Evolutionary conservation across 1,140 invertebrate genomes (phyloP).

Genomic region (Caerostris extrusa): DNA sequence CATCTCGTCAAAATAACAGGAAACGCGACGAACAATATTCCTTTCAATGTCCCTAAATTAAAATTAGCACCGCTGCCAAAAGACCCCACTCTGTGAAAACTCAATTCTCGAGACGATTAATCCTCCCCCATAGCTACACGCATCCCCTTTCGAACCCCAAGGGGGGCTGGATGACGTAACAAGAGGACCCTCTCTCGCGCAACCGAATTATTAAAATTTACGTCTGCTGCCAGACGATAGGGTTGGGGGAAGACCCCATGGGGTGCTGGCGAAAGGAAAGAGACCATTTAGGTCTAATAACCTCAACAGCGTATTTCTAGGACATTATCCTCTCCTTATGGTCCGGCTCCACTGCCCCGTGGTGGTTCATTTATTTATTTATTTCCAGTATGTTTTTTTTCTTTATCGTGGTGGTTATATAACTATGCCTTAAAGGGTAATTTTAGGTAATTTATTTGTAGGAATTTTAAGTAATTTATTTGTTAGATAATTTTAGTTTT

Average conservation of each 20-base stretch:
- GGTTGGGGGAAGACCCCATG: neutral
- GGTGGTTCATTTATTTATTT: conserved; percentile 32
- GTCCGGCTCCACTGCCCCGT: neutral
- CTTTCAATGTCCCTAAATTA: neutral
- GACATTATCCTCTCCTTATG: conserved; percentile 27
- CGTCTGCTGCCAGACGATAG: conserved; percentile 64
- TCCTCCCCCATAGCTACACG: neutral
- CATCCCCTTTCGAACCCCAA: neutral
- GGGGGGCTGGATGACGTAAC: conserved; percentile 49
- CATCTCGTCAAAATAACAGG: no score
- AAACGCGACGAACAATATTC: neutral
- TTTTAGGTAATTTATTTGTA: no score
- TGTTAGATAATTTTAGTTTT: no score
- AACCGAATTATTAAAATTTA: conserved; percentile 68
- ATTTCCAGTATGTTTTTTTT: no score
- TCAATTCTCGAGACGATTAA: neutral
- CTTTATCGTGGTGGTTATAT: no score
- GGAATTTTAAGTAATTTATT: no score
- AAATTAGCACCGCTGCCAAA: neutral
- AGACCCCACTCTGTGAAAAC: neutral
- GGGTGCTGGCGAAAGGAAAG: conserved; percentile 14
- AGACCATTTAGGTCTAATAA: conserved; percentile 50
- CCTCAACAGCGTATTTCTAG: conserved; percentile 24
- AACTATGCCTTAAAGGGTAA: no score
- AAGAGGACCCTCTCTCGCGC: conserved; percentile 40